Evolutionary conservation across 2,888 invertebrate species (phyloP), one percentile per base, ranked within the genome.

Genomic region (Eudemis profundana): DNA sequence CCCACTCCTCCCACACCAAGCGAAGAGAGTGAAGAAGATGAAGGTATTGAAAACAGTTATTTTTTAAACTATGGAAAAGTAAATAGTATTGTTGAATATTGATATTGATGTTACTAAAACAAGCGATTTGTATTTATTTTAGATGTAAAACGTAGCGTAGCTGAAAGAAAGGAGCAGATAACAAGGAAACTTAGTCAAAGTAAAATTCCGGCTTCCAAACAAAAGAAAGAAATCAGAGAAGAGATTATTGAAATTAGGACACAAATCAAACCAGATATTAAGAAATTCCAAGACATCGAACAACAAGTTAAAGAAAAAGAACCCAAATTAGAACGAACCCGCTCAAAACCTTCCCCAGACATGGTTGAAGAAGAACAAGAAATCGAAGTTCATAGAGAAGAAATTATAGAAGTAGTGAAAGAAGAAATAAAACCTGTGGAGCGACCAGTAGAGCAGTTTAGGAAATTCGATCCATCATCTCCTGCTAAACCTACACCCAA

Each of bases 131-230:
- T 38, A 70, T 73, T 2, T 7, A 46, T 76, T 65, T n/a, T 61
- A 92, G 93, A 88, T 71, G 78, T 94, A 19, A 95, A 95, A 73
- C 94, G 94, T 69, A 95, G 95, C 54, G 96, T 96, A 29, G 95
- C 95, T n/a, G 96, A 96, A 79, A 90, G 96, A 71, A 94, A 96
- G 69, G 94, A 95, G 77, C 95, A 95, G 89, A 96, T 96, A 54
- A 95, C 95, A 14, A 95, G 95, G 80, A 94, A 96, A 59, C 84
- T 96, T 29, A 95, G 95, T 38, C 93, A 94, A 17, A 95, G 95
- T 81, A 94, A 95, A 77, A 94, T 95, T 73, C 95, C 95, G 8
- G 95, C 95, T 2, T 95, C 95, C 3, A 94, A 95, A 72, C 95
- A 96, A 78, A 94, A 95, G 74, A 95, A 94, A 74, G 95, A 96